These are phyloP conservation scores for Trachelus tabidus DNA, from an alignment of 2,888 invertebrate genomes.

Conservation along the genomic window DNA sequence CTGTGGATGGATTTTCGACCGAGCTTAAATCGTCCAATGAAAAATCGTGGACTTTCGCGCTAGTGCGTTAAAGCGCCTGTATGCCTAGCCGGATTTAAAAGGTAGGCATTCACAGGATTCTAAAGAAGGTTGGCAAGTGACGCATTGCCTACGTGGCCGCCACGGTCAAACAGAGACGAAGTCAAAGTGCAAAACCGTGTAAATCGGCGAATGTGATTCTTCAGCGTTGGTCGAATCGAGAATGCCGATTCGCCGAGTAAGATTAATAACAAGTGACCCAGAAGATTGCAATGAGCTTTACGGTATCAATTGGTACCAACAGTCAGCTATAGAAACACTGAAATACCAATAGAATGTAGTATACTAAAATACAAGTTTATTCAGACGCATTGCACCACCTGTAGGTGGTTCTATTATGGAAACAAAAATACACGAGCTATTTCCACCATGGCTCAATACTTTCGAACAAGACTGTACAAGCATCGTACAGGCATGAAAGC, in stretches of 20 bases:
- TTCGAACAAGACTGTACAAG: neutral
- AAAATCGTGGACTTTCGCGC: neutral
- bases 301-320: neutral
- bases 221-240: conserved; percentile 10
- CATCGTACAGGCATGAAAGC: neutral
- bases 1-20: neutral
- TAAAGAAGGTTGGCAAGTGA: conserved; percentile 22
- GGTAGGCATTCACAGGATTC: conserved; percentile 14
- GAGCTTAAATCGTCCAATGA: neutral
- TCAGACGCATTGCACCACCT: neutral
- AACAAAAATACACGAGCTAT: neutral
- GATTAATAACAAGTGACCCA: conserved; percentile 16
- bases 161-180: conserved; percentile 15
- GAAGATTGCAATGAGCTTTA: neutral
- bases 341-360: neutral
- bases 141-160: conserved; percentile 23
- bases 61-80: neutral
- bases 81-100: neutral
- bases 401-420: neutral
- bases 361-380: neutral
- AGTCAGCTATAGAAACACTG: neutral
- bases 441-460: neutral
- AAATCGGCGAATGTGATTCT: conserved; percentile 33
- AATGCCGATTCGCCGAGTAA: conserved; percentile 6
- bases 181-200: conserved; percentile 40